Base-by-base conservation (phyloP, 2,113 vertebrate genomes). In the Tyto alba region DNA sequence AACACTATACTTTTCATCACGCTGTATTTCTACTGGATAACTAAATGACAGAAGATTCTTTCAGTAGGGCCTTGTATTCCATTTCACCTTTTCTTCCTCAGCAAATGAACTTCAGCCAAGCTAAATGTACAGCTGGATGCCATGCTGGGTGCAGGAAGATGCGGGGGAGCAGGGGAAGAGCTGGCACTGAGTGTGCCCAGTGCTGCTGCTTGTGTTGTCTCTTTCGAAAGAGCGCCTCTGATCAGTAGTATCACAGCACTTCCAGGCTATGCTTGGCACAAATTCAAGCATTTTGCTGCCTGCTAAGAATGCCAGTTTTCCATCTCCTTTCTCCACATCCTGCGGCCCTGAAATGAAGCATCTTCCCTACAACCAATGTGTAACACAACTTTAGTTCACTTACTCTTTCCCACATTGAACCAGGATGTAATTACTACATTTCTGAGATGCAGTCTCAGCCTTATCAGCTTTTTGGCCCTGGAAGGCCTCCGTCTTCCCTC, bases 151-250 rank as follows among this genome's bases (percentile, higher is more conserved):
- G 34, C 6, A 7, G 36, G 62, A 60, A 38, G 53, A n/a, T 45
- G 20, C 14, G 26, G 34, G 56, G 21, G 8, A 3, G 4, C 3
- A 5, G 15, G 13, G 52, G n/a, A 53, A 30, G 23, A 77, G 29
- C 48, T 64, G 52, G n/a, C 67, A n/a, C 30, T 0, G 0, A 9
- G 3, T 7, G n/a, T 29, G 16, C 52, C 40, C 56, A 16, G 43
- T 59, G 64, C 63, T 77, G 26, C 80, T 85, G 7, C 20, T 72
- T 29, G 45, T 52, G n/a, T 23, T 53, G 32, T 26, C 55, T 83
- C 60, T 81, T 21, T 69, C 23, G 12, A 64, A 72, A 84, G 43
- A 30, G n/a, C 67, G 12, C 56, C 55, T 86, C 0, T 0, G 23
- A 22, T 76, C 25, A 53, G 38, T 45, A 26, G 29, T 14, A 36